Evolutionary conservation across 2,888 invertebrate species (phyloP).

Genomic region (Lithophane leautieri): DNA sequence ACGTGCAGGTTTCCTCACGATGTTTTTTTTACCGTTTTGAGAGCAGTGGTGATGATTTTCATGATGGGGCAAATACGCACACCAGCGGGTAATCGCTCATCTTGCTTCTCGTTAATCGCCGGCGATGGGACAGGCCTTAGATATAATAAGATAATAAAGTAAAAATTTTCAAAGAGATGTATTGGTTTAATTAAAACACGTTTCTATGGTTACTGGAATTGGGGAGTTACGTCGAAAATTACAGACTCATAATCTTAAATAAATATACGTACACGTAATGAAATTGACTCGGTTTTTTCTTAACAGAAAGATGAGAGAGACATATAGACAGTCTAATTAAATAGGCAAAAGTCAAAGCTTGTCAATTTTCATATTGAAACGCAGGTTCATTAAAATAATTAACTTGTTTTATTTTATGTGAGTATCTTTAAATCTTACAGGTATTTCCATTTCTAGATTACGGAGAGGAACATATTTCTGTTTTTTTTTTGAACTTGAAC

Average conservation of each 20-base stretch:
- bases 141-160: not conserved
- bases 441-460: not conserved
- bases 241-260: not conserved
- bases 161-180: not conserved
- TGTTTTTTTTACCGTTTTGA: no score
- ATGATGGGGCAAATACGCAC: no score
- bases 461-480: not conserved
- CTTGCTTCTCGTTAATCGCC: no score
- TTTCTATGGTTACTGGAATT: conserved; percentile 3
- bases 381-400: not conserved
- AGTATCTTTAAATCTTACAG: not conserved
- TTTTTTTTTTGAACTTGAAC: no score
- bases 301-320: not conserved
- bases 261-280: not conserved
- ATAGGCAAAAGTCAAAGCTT: not conserved
- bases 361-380: not conserved
- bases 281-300: not conserved
- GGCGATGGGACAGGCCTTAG: no score
- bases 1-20: no score
- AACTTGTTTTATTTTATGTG: not conserved
- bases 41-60: no score
- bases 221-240: not conserved
- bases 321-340: not conserved
- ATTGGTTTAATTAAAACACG: not conserved
- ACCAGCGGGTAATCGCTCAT: no score